Conservation (phyloP, 2,113 vertebrate species). For the Ictalurus furcatus region DNA sequence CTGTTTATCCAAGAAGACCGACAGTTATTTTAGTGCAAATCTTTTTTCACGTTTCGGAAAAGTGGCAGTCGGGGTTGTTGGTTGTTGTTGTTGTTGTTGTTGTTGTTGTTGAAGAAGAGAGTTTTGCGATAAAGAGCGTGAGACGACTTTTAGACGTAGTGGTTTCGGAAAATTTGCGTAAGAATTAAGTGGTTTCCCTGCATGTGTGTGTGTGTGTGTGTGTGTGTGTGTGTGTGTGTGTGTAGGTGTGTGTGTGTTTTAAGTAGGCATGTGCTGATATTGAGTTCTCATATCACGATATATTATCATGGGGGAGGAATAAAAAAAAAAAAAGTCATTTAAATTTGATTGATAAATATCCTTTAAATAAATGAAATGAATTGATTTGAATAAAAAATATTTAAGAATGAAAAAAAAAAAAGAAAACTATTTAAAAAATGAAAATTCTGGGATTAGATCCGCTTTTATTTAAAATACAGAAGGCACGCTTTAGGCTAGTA, state of each 20-base stretch:
- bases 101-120: neutral
- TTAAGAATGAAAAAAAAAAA: neutral
- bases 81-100: constrained; percentile 44
- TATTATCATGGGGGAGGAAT: neutral
- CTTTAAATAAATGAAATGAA: neutral
- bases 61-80: constrained; percentile 69
- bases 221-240: neutral
- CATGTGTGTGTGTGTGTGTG: too few relatives aligned
- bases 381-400: neutral
- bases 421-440: neutral
- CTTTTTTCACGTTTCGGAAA: constrained; percentile 74
- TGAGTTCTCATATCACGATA: neutral
- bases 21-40: constrained; percentile 80
- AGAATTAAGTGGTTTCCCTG: constrained; percentile 68
- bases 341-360: neutral
- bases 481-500: neutral
- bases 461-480: neutral
- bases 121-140: constrained; percentile 57
- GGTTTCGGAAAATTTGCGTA: constrained; percentile 54
- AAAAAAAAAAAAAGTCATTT: neutral
- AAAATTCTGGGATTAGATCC: neutral
- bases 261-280: constrained; percentile 19
- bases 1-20: constrained; percentile 74
- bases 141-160: constrained; percentile 57
- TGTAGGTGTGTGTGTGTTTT: neutral